Base-by-base conservation (phyloP, 2,888 invertebrate species). In the Schrankia costaestrigalis region DNA sequence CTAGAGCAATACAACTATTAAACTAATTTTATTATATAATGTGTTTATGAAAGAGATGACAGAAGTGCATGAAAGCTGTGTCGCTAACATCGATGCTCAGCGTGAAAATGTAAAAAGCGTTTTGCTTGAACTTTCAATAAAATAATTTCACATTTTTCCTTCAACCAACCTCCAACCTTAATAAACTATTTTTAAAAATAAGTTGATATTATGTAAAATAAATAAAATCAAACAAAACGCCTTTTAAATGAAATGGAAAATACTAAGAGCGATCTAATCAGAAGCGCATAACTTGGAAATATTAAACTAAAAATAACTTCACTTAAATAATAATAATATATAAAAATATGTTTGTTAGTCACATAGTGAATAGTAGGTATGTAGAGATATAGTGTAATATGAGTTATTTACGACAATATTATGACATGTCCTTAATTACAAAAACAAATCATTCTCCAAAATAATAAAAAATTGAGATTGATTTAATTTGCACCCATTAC, bases 11-110 rank as follows among this genome's bases (percentile, higher is more conserved):
- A 29, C 34, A 27, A 45, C 36, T 43, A 49, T 40, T 42, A 41
- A 43, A 48, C 45, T 44, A 41, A 37, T 38, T 40, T 50, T 45
- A 39, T 47, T 37, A 13, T 13, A 25, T 9, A 25, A 10, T 29
- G 47, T 37, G 52, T 56, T 46, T 43, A 53, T 63, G 60, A 51
- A 35, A 47, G 35, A 41, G 9, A 13, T 60, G 61, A 48, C 32
- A 26, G 54, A 26, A 41, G 55, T 62, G 67, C 66, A 43, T 43
- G 45, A 33, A 63, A 63, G 59, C 65, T 41, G 48, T 57, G 62
- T 49, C 42, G 52, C 56, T 62, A 55, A 58, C 41, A 46, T 38
- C 26, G 41, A 55, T 51, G 52, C 56, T 41, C 48, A 48, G 59
- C 56, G 52, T 56, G 51, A 54, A 17, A 25, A 11, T 21, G 42